Evolutionary conservation across 2,113 vertebrate genomes (phyloP), one percentile per base, ranked within the genome.

Genomic region (Nothoprocta pentlandii): DNA sequence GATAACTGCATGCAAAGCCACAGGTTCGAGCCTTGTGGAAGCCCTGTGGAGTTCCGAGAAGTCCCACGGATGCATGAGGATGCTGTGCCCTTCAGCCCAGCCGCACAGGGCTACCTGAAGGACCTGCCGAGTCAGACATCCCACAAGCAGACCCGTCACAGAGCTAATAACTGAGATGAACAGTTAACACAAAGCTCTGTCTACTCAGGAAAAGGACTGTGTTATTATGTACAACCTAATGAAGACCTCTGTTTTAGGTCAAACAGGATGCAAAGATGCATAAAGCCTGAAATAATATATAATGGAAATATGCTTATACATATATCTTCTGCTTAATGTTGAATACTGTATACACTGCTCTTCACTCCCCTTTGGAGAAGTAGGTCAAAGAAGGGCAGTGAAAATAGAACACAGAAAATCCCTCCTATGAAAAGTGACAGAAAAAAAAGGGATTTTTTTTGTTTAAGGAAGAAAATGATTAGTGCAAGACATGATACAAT

Each of bases 301-400:
- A 67, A 89, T 26, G 28, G 59, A 94, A 94, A 83, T 12, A 82
- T 20, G n/a, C 32, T 61, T 67, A 17, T 39, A 58, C 36, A 34
- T 16, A 42, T 16, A 21, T 56, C 75, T 77, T 71, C 28, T 75
- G 32, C 26, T 12, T 88, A 42, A 62, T 71, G 42, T 2, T 85
- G 75, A 88, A 90, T 34, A 70, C 17, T 51, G 16, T 26, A 20
- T 16, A 59, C 23, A 47, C 47, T 64, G 25, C 21, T 82, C 26
- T 59, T 90, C 21, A 39, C 16, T 91, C 28, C 68, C 58, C 64
- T 84, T 66, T 41, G 44, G 49, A 93, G 62, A 95, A 91, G 14
- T 80, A 95, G 80, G 82, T 88, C 92, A 73, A 78, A 96, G 69
- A 90, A 94, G 69, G 90, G 85, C 83, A 95, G 32, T 15, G 61